Evolutionary conservation across 2,113 vertebrate genomes (phyloP).

Genomic region (Podarcis raffonei): DNA sequence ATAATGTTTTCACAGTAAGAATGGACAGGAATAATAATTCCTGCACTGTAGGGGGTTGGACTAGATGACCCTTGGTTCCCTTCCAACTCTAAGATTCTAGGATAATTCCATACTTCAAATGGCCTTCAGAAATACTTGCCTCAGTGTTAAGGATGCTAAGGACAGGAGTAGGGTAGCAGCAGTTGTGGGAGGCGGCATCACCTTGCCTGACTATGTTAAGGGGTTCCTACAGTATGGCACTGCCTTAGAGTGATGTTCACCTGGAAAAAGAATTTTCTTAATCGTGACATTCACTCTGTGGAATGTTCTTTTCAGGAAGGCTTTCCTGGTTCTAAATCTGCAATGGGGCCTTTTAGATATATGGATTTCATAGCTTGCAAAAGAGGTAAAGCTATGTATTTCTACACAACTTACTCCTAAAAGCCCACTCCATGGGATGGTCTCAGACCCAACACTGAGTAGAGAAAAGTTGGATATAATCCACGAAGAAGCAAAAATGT

Average conservation of each 20-base stretch:
- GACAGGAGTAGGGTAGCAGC: too few species aligned
- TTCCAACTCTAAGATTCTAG: too few species aligned
- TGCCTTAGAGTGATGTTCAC: neutral
- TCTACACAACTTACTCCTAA: neutral
- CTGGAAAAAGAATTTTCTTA: neutral
- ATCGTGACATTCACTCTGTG: neutral
- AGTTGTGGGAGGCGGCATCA: too few species aligned
- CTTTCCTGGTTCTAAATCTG: neutral
- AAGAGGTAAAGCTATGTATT: neutral
- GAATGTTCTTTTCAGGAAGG: neutral
- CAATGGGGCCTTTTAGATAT: neutral
- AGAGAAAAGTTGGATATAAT: neutral
- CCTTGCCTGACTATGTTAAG: too few species aligned
- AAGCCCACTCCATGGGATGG: slow-evolving; percentile 22
- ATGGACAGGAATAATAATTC: neutral
- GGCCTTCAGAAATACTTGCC: too few species aligned
- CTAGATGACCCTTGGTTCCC: too few species aligned
- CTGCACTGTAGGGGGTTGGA: too few species aligned
- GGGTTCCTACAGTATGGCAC: too few species aligned
- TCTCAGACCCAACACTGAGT: neutral
- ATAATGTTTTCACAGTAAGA: neutral
- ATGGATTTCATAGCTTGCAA: neutral
- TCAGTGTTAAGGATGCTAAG: too few species aligned
- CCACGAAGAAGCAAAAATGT: neutral
- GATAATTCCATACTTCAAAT: neutral